phyloP scores from a whole-genome alignment of 2,888 invertebrate species.

The Selenia dentaria region DNA sequence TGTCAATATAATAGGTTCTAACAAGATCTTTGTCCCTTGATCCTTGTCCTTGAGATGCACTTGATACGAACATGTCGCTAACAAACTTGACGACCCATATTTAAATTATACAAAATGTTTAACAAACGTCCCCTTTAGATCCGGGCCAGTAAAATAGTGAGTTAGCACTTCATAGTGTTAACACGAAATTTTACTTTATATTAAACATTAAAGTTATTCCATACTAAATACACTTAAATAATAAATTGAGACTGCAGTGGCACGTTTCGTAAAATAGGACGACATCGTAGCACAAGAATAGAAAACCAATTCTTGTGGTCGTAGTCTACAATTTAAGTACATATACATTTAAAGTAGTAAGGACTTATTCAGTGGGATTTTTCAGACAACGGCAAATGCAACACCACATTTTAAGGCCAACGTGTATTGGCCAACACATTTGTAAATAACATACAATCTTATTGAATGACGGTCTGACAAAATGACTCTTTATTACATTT shows the following conservation, averaged over 20 bases:
- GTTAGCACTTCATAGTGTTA: slow-evolving; percentile 8
- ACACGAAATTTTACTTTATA: slow-evolving; percentile 17
- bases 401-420: background rate
- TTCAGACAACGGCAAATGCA: slow-evolving; percentile 13
- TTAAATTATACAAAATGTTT: slow-evolving; percentile 13
- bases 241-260: slow-evolving; percentile 5
- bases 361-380: slow-evolving; percentile 20
- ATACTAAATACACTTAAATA: slow-evolving; percentile 10
- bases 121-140: slow-evolving; percentile 20
- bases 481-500: no score
- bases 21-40: no score
- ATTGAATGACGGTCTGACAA: no score
- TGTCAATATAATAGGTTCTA: no score
- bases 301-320: no score
- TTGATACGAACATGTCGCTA: background rate
- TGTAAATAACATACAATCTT: no score
- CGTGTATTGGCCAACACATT: no score
- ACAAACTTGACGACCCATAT: slow-evolving; percentile 9
- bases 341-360: background rate
- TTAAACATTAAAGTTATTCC: slow-evolving; percentile 10
- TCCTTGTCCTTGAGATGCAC: no score
- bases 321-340: background rate
- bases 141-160: slow-evolving; percentile 21
- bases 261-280: slow-evolving; percentile 5
- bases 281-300: no score